These are phyloP conservation scores for Scomber colias DNA, from an alignment of 2,113 vertebrate species.

Conservation along the genomic window DNA sequence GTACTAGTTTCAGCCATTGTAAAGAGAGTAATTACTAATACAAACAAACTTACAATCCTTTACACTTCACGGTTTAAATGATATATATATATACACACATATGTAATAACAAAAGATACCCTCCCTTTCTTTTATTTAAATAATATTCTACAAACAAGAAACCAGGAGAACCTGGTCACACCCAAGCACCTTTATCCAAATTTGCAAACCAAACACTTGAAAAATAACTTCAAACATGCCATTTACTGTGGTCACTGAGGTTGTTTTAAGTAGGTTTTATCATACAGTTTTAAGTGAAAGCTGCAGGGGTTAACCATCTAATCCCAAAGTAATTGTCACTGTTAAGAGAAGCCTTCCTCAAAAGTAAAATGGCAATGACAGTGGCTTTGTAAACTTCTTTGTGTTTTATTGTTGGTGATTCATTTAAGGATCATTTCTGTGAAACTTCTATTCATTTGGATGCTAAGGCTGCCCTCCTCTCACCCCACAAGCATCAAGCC, in stretches of 20 bases:
- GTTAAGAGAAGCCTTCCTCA: constrained; percentile 33
- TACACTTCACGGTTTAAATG: neutral
- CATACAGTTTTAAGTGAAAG: constrained; percentile 26
- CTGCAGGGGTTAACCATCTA: constrained; percentile 27
- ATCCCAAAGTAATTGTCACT: constrained; percentile 46
- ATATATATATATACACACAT: neutral
- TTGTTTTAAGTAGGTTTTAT: constrained; percentile 22
- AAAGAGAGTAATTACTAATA: neutral
- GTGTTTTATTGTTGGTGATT: constrained; percentile 60
- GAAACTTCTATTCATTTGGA: constrained; percentile 80
- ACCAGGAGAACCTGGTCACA: neutral
- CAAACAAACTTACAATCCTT: neutral
- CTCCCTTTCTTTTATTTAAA: neutral
- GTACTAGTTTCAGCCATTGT: constrained; percentile 2
- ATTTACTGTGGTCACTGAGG: constrained; percentile 8
- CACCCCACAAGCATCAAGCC: constrained; percentile 84
- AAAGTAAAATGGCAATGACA: constrained; percentile 53
- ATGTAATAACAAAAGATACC: neutral
- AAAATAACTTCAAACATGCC: constrained; percentile 23
- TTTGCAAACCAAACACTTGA: constrained; percentile 37
- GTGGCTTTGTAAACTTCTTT: constrained; percentile 62
- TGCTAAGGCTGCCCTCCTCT: constrained; percentile 83
- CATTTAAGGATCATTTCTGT: constrained; percentile 73
- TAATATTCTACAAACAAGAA: constrained; percentile 7
- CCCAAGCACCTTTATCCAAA: constrained; percentile 24